Percentiles rank a stretch among this genome's conserved stretches.
Evolutionary conservation across 2,113 vertebrate genomes (phyloP).

Genomic region (Sorex araneus): DNA sequence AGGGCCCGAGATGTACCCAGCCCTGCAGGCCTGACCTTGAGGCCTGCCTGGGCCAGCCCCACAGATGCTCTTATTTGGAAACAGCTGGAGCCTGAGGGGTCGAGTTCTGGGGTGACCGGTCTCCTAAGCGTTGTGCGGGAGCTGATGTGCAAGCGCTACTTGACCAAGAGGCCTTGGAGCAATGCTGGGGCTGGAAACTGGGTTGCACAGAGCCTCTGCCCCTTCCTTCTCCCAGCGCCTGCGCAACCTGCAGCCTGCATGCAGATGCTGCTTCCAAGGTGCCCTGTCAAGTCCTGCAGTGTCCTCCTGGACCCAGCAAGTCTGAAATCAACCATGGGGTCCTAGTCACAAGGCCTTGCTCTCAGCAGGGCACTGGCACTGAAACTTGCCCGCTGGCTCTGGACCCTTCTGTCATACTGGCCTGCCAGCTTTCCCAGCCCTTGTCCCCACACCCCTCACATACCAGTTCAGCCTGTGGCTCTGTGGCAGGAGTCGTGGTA

Average conservation of each 20-base stretch:
- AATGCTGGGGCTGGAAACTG: slow-evolving; percentile 51
- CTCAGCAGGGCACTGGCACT: background rate
- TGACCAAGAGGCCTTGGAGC: slow-evolving; percentile 60
- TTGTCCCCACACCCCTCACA: background rate
- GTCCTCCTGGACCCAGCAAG: background rate
- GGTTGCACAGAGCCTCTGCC: slow-evolving; percentile 50
- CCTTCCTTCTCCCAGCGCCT: background rate
- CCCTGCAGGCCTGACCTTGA: too few species aligned
- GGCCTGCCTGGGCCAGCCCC: too few species aligned
- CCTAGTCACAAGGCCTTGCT: background rate
- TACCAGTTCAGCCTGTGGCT: background rate
- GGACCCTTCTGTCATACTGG: background rate
- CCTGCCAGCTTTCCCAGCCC: background rate
- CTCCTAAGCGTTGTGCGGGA: too few species aligned
- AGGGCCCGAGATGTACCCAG: too few species aligned
- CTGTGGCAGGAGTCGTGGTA: background rate
- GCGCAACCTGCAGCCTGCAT: background rate
- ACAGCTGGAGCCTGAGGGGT: background rate
- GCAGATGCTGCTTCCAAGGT: background rate
- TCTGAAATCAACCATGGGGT: background rate
- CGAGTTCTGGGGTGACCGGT: background rate
- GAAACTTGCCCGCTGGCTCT: background rate
- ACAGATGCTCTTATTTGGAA: too few species aligned
- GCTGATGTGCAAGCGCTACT: slow-evolving; percentile 44
- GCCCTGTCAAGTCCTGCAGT: background rate